These are phyloP conservation scores for Papio anubis DNA, from an alignment of 2,113 vertebrate genomes.

Conservation along the genomic window DNA sequence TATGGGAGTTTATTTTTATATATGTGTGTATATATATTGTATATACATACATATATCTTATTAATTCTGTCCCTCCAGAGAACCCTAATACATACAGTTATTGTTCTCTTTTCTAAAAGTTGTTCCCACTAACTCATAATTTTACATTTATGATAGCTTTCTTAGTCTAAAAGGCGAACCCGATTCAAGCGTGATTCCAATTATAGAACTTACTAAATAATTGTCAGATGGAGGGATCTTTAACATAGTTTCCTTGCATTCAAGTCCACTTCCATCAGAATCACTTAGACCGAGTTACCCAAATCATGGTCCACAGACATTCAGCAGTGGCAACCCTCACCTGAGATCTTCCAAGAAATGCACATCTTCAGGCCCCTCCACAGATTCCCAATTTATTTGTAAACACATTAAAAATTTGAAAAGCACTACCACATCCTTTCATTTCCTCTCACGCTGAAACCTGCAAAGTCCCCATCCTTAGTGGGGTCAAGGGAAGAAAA, in stretches of 20 bases:
- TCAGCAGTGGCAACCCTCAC: fast-evolving
- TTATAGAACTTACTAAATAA: background rate
- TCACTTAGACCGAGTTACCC: background rate
- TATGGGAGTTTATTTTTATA: too few relatives aligned
- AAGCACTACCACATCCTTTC: background rate
- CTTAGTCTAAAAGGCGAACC: background rate
- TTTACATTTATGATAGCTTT: background rate
- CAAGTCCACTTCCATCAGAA: background rate
- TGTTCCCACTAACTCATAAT: background rate
- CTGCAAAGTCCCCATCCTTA: background rate
- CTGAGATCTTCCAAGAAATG: background rate
- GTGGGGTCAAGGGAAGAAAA: fast-evolving
- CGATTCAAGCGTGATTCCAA: background rate
- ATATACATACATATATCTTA: too few relatives aligned
- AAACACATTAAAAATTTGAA: background rate
- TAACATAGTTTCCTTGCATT: background rate
- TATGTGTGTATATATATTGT: too few relatives aligned
- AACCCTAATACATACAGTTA: background rate
- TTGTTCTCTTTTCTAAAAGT: slow-evolving; percentile 9
- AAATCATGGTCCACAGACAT: background rate
- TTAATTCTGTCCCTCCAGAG: too few relatives aligned
- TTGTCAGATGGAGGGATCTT: background rate
- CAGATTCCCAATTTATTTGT: background rate
- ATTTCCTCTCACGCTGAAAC: background rate
- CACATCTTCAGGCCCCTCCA: background rate